These are phyloP conservation scores for Pogonognathellus flavescens DNA, from an alignment of 1,140 invertebrate species.

Conservation along the genomic window DNA sequence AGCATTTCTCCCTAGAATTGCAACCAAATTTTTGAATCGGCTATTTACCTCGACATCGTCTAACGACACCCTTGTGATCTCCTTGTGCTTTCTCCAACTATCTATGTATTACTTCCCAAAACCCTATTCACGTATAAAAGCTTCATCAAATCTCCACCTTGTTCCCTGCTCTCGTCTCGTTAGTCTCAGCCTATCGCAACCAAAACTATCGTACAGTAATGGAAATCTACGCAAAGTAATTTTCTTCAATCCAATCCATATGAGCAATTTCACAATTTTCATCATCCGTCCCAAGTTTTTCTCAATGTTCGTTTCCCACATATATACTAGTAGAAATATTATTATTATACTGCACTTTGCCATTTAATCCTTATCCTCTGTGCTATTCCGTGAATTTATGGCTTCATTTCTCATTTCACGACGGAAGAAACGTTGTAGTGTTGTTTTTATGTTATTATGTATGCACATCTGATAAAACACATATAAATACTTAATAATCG, in stretches of 20 bases:
- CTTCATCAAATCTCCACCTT: constrained; percentile 62
- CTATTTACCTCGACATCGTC: constrained; percentile 60
- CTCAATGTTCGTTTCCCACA: not conserved
- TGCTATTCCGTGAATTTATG: constrained; percentile 29
- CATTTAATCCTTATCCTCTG: constrained; percentile 37
- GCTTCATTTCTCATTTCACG: constrained; percentile 33
- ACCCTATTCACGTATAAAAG: constrained; percentile 62
- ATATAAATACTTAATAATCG: not conserved
- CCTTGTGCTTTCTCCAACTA: constrained; percentile 44
- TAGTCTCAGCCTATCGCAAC: constrained; percentile 13
- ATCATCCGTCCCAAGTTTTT: constrained; percentile 25
- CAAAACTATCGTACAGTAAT: constrained; percentile 38
- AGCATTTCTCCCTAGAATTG: constrained; percentile 57
- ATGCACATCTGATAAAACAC: constrained; percentile 29
- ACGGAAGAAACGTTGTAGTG: constrained; percentile 13
- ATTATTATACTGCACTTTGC: constrained; percentile 20
- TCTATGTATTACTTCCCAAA: constrained; percentile 61
- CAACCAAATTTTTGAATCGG: constrained; percentile 59
- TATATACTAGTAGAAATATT: not conserved
- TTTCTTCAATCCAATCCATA: constrained; percentile 40
- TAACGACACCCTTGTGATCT: constrained; percentile 62
- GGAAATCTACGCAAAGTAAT: constrained; percentile 35
- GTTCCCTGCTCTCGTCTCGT: constrained; percentile 40
- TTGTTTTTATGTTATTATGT: not conserved
- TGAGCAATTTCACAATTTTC: constrained; percentile 47